Evolutionary conservation across 2,888 invertebrate species (phyloP).

Genomic region (Drosophila meridionalis): DNA sequence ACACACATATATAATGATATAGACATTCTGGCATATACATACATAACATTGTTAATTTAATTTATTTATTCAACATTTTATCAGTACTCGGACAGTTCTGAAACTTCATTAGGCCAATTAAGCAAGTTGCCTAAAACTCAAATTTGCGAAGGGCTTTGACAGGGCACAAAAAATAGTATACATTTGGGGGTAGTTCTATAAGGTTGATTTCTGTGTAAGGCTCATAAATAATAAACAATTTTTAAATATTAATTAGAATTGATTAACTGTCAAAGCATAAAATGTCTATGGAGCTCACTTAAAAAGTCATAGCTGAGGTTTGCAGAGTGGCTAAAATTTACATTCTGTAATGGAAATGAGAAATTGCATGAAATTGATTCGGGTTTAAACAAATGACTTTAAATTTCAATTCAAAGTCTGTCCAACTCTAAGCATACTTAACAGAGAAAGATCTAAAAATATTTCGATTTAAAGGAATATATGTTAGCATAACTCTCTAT

Average conservation of each 20-base stretch:
- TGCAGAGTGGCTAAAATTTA: too few species aligned
- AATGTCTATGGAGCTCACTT: not conserved
- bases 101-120: conserved; percentile 48
- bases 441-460: not conserved
- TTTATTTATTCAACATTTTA: conserved; percentile 31
- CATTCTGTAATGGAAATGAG: not conserved
- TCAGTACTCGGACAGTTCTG: conserved; percentile 31
- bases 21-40: not conserved
- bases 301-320: not conserved
- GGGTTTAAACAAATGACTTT: too few species aligned
- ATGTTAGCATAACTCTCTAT: not conserved
- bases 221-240: not conserved
- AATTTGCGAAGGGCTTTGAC: not conserved
- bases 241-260: not conserved
- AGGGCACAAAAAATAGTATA: conserved; percentile 11
- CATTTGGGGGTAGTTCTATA: not conserved
- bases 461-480: not conserved
- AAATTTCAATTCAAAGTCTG: too few species aligned
- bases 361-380: not conserved
- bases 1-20: not conserved
- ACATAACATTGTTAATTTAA: conserved; percentile 8
- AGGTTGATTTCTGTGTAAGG: not conserved
- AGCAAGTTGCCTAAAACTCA: conserved; percentile 5
- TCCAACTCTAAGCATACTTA: not conserved
- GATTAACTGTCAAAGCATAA: not conserved